Evolutionary conservation across 1,140 invertebrate species (phyloP).

Genomic region (Drosophila kepulauana): DNA sequence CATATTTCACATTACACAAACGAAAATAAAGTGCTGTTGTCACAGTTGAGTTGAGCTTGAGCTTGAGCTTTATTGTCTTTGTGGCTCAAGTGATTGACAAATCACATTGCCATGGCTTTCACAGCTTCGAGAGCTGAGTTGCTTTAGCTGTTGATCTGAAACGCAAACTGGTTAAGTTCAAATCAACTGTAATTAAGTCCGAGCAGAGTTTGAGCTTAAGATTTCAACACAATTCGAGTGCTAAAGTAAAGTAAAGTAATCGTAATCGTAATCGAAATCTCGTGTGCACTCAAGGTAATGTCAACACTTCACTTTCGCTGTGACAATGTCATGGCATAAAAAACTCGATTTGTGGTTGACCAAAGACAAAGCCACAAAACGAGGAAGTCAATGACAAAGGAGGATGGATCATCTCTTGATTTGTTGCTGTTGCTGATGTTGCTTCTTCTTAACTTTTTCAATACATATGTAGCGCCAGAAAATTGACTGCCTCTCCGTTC

Average conservation of each 20-base stretch:
- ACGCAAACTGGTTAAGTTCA: slow-evolving; percentile 10
- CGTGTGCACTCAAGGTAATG: slow-evolving; percentile 19
- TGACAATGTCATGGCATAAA: slow-evolving; percentile 6
- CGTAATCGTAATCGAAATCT: background rate
- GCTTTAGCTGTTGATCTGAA: background rate
- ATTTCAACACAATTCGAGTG: slow-evolving; percentile 14
- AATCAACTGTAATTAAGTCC: slow-evolving; percentile 21
- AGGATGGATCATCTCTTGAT: background rate
- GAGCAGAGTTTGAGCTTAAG: background rate
- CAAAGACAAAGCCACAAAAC: background rate
- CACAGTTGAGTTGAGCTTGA: slow-evolving; percentile 9
- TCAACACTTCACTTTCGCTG: slow-evolving; percentile 21
- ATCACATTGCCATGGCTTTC: slow-evolving; percentile 24
- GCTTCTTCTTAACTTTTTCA: background rate
- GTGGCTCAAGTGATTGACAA: slow-evolving; percentile 24
- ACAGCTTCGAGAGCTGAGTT: background rate
- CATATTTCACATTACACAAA: too few species aligned
- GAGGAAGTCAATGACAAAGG: background rate
- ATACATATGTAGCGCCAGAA: background rate
- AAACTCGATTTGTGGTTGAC: background rate
- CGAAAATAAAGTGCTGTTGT: slow-evolving; percentile 15
- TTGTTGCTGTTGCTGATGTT: too few species aligned
- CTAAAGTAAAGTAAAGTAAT: slow-evolving; percentile 5
- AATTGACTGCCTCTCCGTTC: slow-evolving; percentile 33
- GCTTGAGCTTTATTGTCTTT: background rate